A percentile compares a stretch with the other conserved stretches of the same genome.
These are phyloP conservation scores for Choristoneura rosaceana DNA, from an alignment of 2,888 invertebrate genomes.

Conservation along the genomic window DNA sequence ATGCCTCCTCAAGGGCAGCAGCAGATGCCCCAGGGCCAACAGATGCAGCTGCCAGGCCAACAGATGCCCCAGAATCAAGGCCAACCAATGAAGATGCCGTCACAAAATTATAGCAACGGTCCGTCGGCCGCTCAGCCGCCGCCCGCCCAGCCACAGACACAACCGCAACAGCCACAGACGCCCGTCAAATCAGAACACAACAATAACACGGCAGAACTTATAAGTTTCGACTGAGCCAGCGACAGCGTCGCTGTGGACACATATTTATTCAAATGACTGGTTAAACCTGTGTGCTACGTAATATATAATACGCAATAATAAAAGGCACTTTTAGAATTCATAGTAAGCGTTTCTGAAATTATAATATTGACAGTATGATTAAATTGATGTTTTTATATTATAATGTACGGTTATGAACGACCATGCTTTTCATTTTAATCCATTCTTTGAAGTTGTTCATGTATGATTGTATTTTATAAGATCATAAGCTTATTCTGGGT, in stretches of 20 bases:
- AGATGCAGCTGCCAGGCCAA: conserved; percentile 46
- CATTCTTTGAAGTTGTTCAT: conserved; percentile 2
- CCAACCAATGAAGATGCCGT: conserved; percentile 56
- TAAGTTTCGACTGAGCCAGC: conserved; percentile 90
- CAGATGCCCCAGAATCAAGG: conserved; percentile 43
- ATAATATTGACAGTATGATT: conserved; percentile 32
- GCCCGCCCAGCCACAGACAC: conserved; percentile 44
- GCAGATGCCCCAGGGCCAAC: conserved; percentile 50
- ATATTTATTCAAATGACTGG: conserved; percentile 65
- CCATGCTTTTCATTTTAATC: conserved; percentile 35
- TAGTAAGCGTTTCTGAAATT: conserved; percentile 39
- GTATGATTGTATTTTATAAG: conserved; percentile 16
- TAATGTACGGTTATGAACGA: conserved; percentile 33
- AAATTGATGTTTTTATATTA: conserved; percentile 39
- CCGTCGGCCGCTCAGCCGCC: conserved; percentile 53
- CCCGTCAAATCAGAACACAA: conserved; percentile 74
- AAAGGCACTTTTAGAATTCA: conserved; percentile 37
- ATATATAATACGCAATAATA: conserved; percentile 34
- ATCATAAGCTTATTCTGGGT: conserved; percentile 16
- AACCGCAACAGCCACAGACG: conserved; percentile 60
- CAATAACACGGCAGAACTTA: conserved; percentile 90
- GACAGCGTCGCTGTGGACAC: conserved; percentile 47
- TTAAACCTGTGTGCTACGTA: conserved; percentile 44
- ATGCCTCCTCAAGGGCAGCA: conserved; percentile 51
- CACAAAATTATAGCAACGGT: conserved; percentile 54